A percentile compares a stretch with the other conserved stretches of the same genome.
Evolutionary conservation across 2,888 invertebrate genomes (phyloP).

Genomic region (Strigamia transsilvanica): DNA sequence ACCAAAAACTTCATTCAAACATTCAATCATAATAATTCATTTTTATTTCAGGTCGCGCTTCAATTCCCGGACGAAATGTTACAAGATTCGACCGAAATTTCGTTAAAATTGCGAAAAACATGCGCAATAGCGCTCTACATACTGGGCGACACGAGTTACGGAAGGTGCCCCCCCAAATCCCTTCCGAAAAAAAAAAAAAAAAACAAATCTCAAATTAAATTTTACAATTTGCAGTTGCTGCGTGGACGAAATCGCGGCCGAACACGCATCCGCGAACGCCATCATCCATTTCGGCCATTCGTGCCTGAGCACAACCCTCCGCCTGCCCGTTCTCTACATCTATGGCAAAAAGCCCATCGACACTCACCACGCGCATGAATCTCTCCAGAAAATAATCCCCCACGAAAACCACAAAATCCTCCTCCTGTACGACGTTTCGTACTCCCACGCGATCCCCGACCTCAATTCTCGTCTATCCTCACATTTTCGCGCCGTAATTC

Average conservation of each 20-base stretch:
- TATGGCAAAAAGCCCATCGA: too few relatives aligned
- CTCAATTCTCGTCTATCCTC: too few relatives aligned
- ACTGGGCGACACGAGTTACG: constrained; percentile 90
- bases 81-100: constrained; percentile 74
- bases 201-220: neutral
- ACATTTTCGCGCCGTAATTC: too few relatives aligned
- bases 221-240: constrained; percentile 75
- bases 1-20: too few relatives aligned
- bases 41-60: constrained; percentile 76
- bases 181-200: too few relatives aligned
- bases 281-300: constrained; percentile 91
- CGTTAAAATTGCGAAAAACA: constrained; percentile 67
- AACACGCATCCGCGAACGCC: constrained; percentile 84
- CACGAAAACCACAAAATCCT: too few relatives aligned
- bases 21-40: neutral
- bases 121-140: constrained; percentile 70
- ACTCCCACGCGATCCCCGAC: too few relatives aligned
- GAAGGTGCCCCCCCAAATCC: constrained; percentile 77
- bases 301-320: constrained; percentile 79
- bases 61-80: constrained; percentile 90
- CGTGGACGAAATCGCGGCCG: constrained; percentile 87
- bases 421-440: too few relatives aligned
- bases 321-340: constrained; percentile 75
- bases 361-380: too few relatives aligned
- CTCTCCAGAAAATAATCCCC: too few relatives aligned